Evolutionary conservation across 2,888 invertebrate genomes (phyloP), one percentile per base, ranked within the genome.

Genomic region (Xanthia togata): DNA sequence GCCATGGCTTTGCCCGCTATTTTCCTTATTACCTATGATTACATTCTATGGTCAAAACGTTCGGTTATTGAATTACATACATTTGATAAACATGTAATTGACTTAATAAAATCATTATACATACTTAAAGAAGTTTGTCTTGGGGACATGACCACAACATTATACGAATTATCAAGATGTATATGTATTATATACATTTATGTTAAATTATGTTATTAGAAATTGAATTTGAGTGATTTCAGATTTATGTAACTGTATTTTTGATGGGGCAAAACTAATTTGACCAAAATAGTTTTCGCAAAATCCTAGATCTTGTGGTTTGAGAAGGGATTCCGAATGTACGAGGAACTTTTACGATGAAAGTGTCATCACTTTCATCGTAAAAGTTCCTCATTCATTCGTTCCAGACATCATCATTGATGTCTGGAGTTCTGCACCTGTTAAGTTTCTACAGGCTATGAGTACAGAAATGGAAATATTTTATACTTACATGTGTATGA

Each of bases 11-110:
- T 78, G 68, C 53, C 71, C 68, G 78, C 59, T 72, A 71, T 78
- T 75, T 87, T 84, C 73, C 87, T 85, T 85, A 82, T 78, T 70
- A 76, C 74, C 77, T 62, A 76, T 87, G 76, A 86, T 86, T 87
- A 79, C 35, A 87, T 63, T 79, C 23, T 74, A 69, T 44, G 44
- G n/a, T 70, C 57, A 82, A 79, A 87, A 82, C 82, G 75, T 77
- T 82, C 76, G 79, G 71, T 74, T 83, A 86, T 79, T 82, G 73
- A 82, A 85, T 87, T 73, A 87, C 73, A 85, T 79, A 77, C 82
- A 82, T 85, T 87, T 74, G 86, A 59, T 72, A 79, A 83, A 73
- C 79, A 26, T 75, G 81, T 84, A 86, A 84, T 84, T 80, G 84
- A 68, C 65, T 75, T 86, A 79, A 84, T 86, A 68, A 83, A 86